Base-by-base conservation (phyloP, 2,797 vertebrate genomes). In the Luscinia megarhynchos region DNA sequence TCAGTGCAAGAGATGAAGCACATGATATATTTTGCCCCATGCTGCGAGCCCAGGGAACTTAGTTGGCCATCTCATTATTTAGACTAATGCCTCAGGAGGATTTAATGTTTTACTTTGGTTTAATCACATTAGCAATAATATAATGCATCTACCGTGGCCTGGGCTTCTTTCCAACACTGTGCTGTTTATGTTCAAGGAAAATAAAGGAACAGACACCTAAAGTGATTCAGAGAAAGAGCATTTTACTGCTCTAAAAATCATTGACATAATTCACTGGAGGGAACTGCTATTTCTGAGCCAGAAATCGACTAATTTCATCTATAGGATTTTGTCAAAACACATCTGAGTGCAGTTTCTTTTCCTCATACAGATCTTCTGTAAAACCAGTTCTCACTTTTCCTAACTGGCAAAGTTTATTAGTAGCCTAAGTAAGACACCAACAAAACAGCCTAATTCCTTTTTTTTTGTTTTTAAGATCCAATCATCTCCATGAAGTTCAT, bases 321-420 rank as follows among this genome's bases (percentile, higher is more conserved):
- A 45, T 29, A 95, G 73, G 57, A 96, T 96, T 95, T 72, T 93
- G 75, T 97, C 92, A 95, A 87, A 95, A 96, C 91, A 78, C 20
- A 89, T 95, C 90, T 89, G 18, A 32, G 4, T 2, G 1, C 15
- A 32, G 46, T 70, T 96, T 92, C 55, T 87, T 92, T 94, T 85
- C 61, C 57, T 88, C 40, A 64, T 86, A 55, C 32, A 75, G 53
- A 80, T 87, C 82, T 95, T 95, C 94, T 79, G 45, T 96, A 95
- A 96, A 96, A 95, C 69, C 68, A 77, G 70, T 80, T 87, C 76
- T 94, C 86, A 72, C 95, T 94, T 95, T 95, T 96, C 89, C 88
- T 90, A 62, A 41, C 77, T 91, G 58, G 55, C 63, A 82, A 94
- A 93, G 62, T 68, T 95, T 85, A 96, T 97, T 96, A 96, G 57